These are phyloP conservation scores for Danio kyathit DNA, from an alignment of 2,797 vertebrate genomes.

Conservation along the genomic window DNA sequence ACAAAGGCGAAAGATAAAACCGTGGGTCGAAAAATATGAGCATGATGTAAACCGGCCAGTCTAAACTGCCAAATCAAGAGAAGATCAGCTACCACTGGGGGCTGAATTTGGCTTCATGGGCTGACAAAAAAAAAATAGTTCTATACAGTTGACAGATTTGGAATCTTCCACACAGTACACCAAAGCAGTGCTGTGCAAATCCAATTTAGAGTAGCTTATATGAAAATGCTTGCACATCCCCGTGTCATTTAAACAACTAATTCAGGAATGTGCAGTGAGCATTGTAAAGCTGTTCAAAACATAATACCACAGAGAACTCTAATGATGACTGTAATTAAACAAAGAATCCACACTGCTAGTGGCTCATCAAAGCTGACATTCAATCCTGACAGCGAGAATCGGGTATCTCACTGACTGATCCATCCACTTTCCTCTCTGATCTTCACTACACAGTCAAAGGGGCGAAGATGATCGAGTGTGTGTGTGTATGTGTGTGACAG, in stretches of 20 bases:
- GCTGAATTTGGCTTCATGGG: neutral
- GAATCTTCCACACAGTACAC: neutral
- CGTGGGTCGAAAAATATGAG: neutral
- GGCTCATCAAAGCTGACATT: conserved; percentile 30
- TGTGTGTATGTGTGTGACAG: conserved; percentile 27
- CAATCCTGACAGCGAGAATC: conserved; percentile 30
- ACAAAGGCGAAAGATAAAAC: conserved; percentile 57
- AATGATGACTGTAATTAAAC: neutral
- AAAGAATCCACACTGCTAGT: conserved; percentile 10
- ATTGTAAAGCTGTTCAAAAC: neutral
- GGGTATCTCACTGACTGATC: conserved; percentile 21
- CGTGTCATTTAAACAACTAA: neutral
- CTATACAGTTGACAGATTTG: conserved; percentile 9
- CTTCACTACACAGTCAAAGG: conserved; percentile 31
- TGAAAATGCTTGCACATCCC: neutral
- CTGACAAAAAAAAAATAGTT: conserved; percentile 24
- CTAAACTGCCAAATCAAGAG: neutral
- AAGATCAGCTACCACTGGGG: neutral
- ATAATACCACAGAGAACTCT: neutral
- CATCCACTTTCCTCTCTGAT: conserved; percentile 28
- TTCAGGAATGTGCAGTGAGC: conserved; percentile 11
- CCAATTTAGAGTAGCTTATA: neutral
- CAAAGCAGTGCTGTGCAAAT: neutral
- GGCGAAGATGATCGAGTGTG: conserved; percentile 2
- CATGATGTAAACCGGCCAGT: neutral